Base-by-base conservation (phyloP, 1,140 invertebrate species). In the Phenacoccus solenopsis region DNA sequence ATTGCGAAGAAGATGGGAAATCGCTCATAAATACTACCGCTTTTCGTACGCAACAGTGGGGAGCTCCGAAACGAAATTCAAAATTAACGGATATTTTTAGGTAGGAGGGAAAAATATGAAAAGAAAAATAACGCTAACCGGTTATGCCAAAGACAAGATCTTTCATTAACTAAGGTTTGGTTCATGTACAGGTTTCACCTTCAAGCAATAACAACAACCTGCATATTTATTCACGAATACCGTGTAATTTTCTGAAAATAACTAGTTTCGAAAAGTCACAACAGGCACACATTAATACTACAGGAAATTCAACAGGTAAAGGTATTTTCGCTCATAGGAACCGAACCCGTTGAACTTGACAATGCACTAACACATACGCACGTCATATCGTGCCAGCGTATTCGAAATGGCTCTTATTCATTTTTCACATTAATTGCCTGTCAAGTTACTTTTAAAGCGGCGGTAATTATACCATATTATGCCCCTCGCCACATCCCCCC, bases 371-470 rank as follows among this genome's bases (percentile, higher is more conserved):
- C 59, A 64, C 59, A 64, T 25, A 25, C 16, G 16, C 5, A 64
- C 16, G 4, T 64, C 25, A 64, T 22, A 64, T 25, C 21, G 16
- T 64, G 13, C 59, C 59, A 64, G 25, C 20, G 59, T 27, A 27
- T 64, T 64, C 59, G 59, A 24, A 64, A 64, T 64, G 25, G 25
- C 20, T 27, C 59, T 64, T 64, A 64, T 64, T 64, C 59, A 64
- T 64, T 64, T 64, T 64, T 64, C 59, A 64, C 59, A 64, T 64
- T 64, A 64, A 64, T 64, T 64, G 59, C 59, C 59, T 64, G 59
- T 64, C 59, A 64, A 24, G 59, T 27, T 24, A 64, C 13, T 64
- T 27, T 64, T 25, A 64, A 64, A 64, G 22, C 59, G 20, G 59
- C 22, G 16, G 22, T 64, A 64, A 64, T 64, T 64, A 64, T 64